Percentiles rank a stretch among this genome's conserved stretches.
Conservation (phyloP, 2,888 invertebrate genomes). For the Alviniconcha strummeri region DNA sequence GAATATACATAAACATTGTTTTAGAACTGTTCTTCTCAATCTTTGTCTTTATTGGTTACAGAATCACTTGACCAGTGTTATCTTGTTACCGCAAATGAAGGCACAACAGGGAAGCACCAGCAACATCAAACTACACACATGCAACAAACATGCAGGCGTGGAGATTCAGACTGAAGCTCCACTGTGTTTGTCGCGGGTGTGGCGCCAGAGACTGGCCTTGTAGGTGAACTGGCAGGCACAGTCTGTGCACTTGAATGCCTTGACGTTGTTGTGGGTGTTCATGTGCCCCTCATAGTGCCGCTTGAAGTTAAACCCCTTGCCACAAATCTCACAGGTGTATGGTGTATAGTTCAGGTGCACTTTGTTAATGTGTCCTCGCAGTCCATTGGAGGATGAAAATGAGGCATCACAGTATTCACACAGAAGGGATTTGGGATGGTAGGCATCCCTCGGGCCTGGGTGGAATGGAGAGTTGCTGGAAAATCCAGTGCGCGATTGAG, state of each 20-base stretch:
- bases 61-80: too few relatives aligned
- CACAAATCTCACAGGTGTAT: conserved; percentile 36
- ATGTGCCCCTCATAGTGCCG: conserved; percentile 37
- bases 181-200: conserved; percentile 17
- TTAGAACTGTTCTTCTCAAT: too few relatives aligned
- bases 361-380: conserved; percentile 35
- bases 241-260: conserved; percentile 34
- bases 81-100: too few relatives aligned
- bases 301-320: conserved; percentile 35
- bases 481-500: background rate
- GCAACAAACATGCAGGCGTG: too few relatives aligned
- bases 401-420: conserved; percentile 18
- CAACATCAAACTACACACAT: too few relatives aligned
- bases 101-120: too few relatives aligned
- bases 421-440: background rate
- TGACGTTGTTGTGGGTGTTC: conserved; percentile 38
- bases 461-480: background rate
- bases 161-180: background rate
- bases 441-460: too few relatives aligned
- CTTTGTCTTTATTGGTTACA: too few relatives aligned
- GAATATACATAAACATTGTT: too few relatives aligned
- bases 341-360: conserved; percentile 32
- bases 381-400: conserved; percentile 19
- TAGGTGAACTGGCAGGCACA: conserved; percentile 35
- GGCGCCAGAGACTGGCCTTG: conserved; percentile 35